These are phyloP conservation scores for Phocoena phocoena DNA, from an alignment of 2,113 vertebrate species.

Conservation along the genomic window DNA sequence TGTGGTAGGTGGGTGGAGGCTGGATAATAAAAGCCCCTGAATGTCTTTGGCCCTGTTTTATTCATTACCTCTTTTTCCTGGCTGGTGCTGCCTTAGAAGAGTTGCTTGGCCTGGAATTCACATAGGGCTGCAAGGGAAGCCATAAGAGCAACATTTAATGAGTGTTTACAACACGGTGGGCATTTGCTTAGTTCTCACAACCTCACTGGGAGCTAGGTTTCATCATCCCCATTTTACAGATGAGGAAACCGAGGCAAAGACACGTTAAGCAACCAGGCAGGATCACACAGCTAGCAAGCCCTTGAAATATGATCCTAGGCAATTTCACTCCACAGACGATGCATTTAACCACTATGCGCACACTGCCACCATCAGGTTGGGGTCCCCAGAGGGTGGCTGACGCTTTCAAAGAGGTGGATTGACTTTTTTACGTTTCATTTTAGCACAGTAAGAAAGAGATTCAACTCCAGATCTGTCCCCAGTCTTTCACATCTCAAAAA, in stretches of 20 bases:
- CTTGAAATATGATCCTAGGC: not conserved
- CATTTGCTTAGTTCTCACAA: not conserved
- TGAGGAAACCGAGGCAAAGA: not conserved
- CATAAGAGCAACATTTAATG: not conserved
- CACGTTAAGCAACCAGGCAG: not conserved
- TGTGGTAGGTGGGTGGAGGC: not conserved
- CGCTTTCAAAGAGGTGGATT: not conserved
- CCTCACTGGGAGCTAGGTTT: not conserved
- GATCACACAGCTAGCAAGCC: not conserved
- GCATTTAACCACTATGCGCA: not conserved
- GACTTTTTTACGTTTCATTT: not conserved
- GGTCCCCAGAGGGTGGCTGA: not conserved
- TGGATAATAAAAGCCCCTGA: slow-evolving; percentile 45
- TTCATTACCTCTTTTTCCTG: not conserved
- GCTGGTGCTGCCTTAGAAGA: not conserved
- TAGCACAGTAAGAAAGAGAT: not conserved
- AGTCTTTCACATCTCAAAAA: not conserved
- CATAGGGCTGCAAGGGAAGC: not conserved
- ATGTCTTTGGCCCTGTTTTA: not conserved
- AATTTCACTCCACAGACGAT: not conserved
- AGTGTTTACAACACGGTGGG: not conserved
- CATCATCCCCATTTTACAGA: not conserved
- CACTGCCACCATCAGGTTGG: not conserved
- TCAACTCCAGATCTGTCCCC: not conserved
- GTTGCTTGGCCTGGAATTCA: not conserved